Base-by-base conservation (phyloP, 2,888 invertebrate species). In the Julus scanicus region DNA sequence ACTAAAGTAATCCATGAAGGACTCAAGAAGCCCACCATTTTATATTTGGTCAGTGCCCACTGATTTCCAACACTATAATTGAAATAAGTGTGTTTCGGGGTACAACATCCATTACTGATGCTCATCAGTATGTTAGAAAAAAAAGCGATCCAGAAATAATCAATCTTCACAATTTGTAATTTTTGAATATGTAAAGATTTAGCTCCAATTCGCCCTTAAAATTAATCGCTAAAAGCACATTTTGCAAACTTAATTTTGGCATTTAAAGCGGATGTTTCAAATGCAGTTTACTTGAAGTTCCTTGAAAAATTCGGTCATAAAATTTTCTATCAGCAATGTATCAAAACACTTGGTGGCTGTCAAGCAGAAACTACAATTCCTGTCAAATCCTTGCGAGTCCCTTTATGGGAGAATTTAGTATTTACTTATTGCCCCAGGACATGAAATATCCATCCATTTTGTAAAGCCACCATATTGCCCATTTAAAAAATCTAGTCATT, bases 391-490 rank as follows among this genome's bases (percentile, higher is more conserved):
- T 29, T 29, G 29, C 29, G 5, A 71, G 63, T 29, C 17, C 20
- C 8, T 71, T 71, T 71, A 8, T 71, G 63, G n/a, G 63, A 71
- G 5, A 71, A 71, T 11, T 29, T 71, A 29, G 5, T 20, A 2
- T 57, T 2, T n/a, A 71, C 20, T 71, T 9, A 20, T 0, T 20
- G 17, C 57, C 57, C 57, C n/a, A 15, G 17, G 17, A 17, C 17
- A 57, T n/a, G n/a, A 5, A 17, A 57, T 57, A n/a, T 57, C 57
- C 20, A 71, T 71, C 20, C 63, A 71, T 20, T 20, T 71, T 8
- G n/a, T 20, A n/a, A n/a, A 53, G 63, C 63, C n/a, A n/a, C n/a
- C 63, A 63, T 63, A n/a, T 63, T 63, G 63, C 63, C 44, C 63
- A 63, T n/a, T 6, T 63, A 5, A 53, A 53, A 53, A 9, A 13